phyloP scores from a whole-genome alignment of 2,888 invertebrate genomes.

The Polymixis flavicincta region DNA sequence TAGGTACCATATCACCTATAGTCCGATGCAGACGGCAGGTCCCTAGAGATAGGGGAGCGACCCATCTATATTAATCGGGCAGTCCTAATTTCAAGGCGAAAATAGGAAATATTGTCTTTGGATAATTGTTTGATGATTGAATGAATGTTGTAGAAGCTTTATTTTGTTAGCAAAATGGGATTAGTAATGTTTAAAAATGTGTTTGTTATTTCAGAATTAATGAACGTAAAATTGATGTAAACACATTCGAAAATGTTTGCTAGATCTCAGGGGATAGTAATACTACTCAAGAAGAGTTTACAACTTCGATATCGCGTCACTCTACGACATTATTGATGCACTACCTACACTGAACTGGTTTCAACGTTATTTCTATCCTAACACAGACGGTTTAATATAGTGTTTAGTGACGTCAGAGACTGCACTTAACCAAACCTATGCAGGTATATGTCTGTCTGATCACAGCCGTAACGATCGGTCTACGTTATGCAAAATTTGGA shows the following conservation, averaged over 20 bases:
- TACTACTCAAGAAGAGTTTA: neutral
- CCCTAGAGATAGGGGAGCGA: constrained; percentile 43
- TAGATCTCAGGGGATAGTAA: neutral
- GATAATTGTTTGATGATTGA: constrained; percentile 1
- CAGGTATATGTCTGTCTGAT: constrained; percentile 25
- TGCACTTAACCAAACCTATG: constrained; percentile 21
- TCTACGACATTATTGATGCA: constrained; percentile 22
- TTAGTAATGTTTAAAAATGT: neutral
- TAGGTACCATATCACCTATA: constrained; percentile 25
- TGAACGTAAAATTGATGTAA: neutral
- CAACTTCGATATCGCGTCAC: neutral
- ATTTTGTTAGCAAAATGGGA: neutral
- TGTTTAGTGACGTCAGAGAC: constrained; percentile 38
- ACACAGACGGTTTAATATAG: constrained; percentile 29
- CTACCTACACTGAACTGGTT: constrained; percentile 17
- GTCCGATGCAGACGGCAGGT: constrained; percentile 40
- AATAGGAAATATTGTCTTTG: constrained; percentile 6
- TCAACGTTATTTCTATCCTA: constrained; percentile 32
- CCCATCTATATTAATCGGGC: constrained; percentile 47
- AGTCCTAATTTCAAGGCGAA: constrained; percentile 20
- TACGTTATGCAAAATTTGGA: constrained; percentile 47
- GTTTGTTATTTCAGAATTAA: neutral
- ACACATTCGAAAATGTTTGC: neutral
- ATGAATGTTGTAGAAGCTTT: too few relatives aligned
- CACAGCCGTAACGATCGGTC: constrained; percentile 32